Evolutionary conservation across 2,113 vertebrate species (phyloP).

Genomic region (Pollachius pollachius): DNA sequence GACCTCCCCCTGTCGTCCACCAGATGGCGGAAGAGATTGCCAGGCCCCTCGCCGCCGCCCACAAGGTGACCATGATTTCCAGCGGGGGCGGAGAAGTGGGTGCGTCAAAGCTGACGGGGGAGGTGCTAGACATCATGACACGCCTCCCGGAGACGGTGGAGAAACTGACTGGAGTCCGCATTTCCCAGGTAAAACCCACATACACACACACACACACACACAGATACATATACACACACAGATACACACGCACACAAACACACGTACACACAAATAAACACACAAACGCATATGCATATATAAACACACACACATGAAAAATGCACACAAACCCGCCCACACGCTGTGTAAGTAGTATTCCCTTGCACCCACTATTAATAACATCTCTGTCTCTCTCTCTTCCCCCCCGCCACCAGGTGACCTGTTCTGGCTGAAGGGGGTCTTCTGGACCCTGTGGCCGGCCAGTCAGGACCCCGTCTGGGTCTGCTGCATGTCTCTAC

Average conservation of each 20-base stretch:
- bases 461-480: background rate
- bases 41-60: conserved; percentile 77
- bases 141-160: conserved; percentile 79
- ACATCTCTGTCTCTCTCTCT: no score
- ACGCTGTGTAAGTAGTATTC: no score
- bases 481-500: conserved; percentile 30
- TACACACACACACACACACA: background rate
- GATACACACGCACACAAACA: background rate
- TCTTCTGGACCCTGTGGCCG: conserved; percentile 9
- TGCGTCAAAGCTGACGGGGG: conserved; percentile 81
- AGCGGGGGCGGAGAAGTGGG: conserved; percentile 80
- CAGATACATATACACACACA: background rate
- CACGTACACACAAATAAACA: background rate
- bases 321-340: background rate
- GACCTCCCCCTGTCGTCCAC: background rate
- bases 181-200: conserved; percentile 76
- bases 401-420: background rate
- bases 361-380: no score
- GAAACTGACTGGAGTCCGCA: conserved; percentile 83
- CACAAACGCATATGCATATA: background rate
- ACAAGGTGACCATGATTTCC: conserved; percentile 85
- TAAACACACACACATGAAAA: background rate
- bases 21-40: conserved; percentile 88
- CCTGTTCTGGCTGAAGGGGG: conserved; percentile 41
- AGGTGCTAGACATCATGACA: conserved; percentile 86